Conservation (phyloP, 2,113 vertebrate species). For the Pelvicachromis taeniatus region DNA sequence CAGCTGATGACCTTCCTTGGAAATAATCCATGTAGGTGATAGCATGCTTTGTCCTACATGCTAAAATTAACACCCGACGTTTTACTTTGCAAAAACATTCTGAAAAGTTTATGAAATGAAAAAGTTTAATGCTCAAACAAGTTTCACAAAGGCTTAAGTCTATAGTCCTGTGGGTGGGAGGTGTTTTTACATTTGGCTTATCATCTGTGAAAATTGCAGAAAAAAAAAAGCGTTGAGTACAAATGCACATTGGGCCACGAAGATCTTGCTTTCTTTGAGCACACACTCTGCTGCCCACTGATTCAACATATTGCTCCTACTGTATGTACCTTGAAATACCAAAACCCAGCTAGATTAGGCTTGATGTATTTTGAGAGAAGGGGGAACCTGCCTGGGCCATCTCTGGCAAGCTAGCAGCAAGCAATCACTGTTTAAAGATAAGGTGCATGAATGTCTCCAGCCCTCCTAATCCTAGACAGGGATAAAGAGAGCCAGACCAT, state of each 20-base stretch:
- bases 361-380: slow-evolving; percentile 48
- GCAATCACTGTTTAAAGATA: slow-evolving; percentile 63
- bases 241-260: slow-evolving; percentile 46
- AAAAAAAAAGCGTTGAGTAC: slow-evolving; percentile 50
- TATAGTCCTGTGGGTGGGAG: slow-evolving; percentile 26
- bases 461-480: slow-evolving; percentile 68
- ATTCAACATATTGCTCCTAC: slow-evolving; percentile 38
- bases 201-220: slow-evolving; percentile 45
- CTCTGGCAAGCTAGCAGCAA: slow-evolving; percentile 38
- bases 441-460: slow-evolving; percentile 56
- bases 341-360: slow-evolving; percentile 44
- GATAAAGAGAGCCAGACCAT: slow-evolving; percentile 44
- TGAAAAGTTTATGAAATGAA: slow-evolving; percentile 2
- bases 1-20: slow-evolving; percentile 64
- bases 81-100: slow-evolving; percentile 31
- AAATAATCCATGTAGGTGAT: slow-evolving; percentile 52
- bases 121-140: slow-evolving; percentile 32
- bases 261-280: slow-evolving; percentile 34
- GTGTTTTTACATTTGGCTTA: slow-evolving; percentile 53
- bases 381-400: slow-evolving; percentile 11
- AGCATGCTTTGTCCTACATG: slow-evolving; percentile 64
- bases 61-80: slow-evolving; percentile 55
- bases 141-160: slow-evolving; percentile 22
- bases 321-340: slow-evolving; percentile 48
- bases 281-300: slow-evolving; percentile 54